Conservation (phyloP, 2,888 invertebrate genomes). For the Chalcosyrphus nemorum region DNA sequence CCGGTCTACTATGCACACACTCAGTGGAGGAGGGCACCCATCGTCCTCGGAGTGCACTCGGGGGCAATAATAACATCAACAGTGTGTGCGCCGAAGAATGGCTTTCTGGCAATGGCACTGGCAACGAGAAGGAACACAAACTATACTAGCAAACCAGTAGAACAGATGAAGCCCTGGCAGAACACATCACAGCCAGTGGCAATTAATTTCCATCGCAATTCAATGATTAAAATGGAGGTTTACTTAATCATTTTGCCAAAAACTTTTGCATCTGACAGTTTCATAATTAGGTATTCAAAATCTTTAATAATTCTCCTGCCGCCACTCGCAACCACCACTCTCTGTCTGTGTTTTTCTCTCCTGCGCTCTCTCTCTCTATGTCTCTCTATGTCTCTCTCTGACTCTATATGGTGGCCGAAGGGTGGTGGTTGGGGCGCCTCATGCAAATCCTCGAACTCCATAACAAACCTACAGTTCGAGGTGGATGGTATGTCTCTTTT, state of each 20-base stretch:
- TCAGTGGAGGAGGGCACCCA: neutral
- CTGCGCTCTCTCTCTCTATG: neutral
- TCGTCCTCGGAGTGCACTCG: neutral
- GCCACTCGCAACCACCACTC: neutral
- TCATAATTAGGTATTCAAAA: constrained; percentile 83
- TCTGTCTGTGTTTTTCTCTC: constrained; percentile 1
- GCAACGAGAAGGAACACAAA: constrained; percentile 33
- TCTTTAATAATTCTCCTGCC: constrained; percentile 79
- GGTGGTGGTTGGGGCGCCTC: constrained; percentile 10
- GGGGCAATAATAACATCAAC: constrained; percentile 56
- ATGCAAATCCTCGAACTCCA: constrained; percentile 38
- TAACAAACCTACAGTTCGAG: neutral
- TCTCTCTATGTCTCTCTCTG: too few species aligned
- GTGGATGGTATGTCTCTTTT: neutral
- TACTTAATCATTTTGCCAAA: constrained; percentile 75
- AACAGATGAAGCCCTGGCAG: constrained; percentile 65
- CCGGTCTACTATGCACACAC: constrained; percentile 43
- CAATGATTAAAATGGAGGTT: constrained; percentile 73
- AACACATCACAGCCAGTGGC: constrained; percentile 72
- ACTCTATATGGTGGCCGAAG: neutral
- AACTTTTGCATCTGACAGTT: constrained; percentile 82
- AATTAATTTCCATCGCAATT: constrained; percentile 73
- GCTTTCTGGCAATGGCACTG: constrained; percentile 62
- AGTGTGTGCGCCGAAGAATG: constrained; percentile 33
- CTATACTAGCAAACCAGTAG: constrained; percentile 40